phyloP scores from a whole-genome alignment of 2,797 vertebrate genomes.

The Sciurus carolinensis region DNA sequence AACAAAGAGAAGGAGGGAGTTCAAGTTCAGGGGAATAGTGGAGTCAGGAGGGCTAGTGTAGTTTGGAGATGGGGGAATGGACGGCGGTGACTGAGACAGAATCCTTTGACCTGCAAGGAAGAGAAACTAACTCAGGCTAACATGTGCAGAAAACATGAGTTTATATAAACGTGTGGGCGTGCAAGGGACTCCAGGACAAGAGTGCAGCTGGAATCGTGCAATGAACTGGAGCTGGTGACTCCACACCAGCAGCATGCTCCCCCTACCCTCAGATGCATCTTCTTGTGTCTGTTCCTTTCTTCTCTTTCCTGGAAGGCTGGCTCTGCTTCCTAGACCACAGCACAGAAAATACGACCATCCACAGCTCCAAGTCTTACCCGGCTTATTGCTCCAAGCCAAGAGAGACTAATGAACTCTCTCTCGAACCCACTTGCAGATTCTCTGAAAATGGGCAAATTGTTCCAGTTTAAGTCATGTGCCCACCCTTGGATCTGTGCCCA shows the following conservation, averaged over 20 bases:
- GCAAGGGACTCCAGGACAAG: neutral
- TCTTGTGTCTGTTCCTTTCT: too few species aligned
- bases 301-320: too few species aligned
- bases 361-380: too few species aligned
- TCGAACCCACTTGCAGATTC: neutral
- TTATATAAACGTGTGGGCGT: neutral
- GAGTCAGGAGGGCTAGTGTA: neutral
- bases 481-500: neutral
- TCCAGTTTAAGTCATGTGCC: neutral
- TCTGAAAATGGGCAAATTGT: neutral
- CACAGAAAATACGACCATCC: too few species aligned
- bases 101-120: constrained; percentile 4
- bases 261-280: too few species aligned
- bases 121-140: neutral
- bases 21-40: neutral
- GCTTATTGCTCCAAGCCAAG: too few species aligned
- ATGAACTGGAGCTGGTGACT: too few species aligned
- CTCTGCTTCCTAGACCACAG: too few species aligned
- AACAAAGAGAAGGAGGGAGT: neutral
- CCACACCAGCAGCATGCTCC: too few species aligned
- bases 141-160: neutral
- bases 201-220: neutral
- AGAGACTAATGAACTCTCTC: too few species aligned
- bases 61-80: neutral
- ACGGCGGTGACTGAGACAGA: neutral